Evolutionary conservation across 53 echinoderm and acorn worm genomes (phyloP).

Genomic region (Paracentrotus lividus): DNA sequence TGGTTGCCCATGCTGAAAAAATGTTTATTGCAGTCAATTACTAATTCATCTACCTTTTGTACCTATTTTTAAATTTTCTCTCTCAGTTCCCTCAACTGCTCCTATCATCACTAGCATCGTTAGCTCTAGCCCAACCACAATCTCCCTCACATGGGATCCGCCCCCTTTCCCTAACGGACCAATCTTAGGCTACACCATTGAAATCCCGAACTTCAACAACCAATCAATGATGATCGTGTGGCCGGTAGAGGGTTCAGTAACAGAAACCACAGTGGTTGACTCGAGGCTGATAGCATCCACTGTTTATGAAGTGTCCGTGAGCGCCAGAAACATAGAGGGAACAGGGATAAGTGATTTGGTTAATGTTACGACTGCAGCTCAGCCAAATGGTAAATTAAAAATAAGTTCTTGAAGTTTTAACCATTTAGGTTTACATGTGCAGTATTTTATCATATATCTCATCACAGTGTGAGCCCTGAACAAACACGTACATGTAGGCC

Average conservation of each 20-base stretch:
- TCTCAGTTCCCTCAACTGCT: conserved; percentile 79
- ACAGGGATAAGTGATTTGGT: conserved; percentile 69
- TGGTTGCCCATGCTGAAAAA: too few species aligned
- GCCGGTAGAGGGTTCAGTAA: neutral
- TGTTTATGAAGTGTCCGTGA: conserved; percentile 79
- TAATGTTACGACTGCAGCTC: conserved; percentile 79
- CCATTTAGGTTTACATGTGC: too few species aligned
- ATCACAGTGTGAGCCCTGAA: too few species aligned
- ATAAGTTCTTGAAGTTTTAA: too few species aligned
- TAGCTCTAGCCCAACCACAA: conserved; percentile 81
- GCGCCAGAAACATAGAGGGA: conserved; percentile 84
- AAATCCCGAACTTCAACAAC: conserved; percentile 49
- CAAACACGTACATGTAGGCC: too few species aligned
- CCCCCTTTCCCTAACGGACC: conserved; percentile 86
- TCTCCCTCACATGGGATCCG: conserved; percentile 82
- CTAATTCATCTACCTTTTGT: neutral
- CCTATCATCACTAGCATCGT: conserved; percentile 84
- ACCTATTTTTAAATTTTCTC: too few species aligned
- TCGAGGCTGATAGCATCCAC: conserved; percentile 70
- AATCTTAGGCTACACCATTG: conserved; percentile 74
- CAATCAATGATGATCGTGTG: neutral
- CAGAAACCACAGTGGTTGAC: conserved; percentile 31
- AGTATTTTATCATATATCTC: too few species aligned
- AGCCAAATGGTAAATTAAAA: conserved; percentile 74
- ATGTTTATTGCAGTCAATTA: too few species aligned